Evolutionary conservation across 2,113 vertebrate genomes (phyloP).

Genomic region (Rhagologus leucostigma): DNA sequence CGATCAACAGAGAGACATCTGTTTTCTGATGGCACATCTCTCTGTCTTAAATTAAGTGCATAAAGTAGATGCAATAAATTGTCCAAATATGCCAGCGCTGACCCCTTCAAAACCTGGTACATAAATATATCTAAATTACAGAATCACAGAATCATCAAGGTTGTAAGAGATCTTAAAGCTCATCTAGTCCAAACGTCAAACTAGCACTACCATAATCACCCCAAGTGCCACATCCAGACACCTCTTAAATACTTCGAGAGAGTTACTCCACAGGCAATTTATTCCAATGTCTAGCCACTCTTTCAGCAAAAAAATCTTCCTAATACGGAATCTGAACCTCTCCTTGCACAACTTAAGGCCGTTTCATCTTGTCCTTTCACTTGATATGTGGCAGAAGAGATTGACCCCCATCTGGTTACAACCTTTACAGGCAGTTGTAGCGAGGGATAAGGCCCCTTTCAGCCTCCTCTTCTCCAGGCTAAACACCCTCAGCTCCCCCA

Average conservation of each 20-base stretch:
- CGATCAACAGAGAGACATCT: neutral
- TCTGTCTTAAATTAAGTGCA: neutral
- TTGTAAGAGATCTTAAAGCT: neutral
- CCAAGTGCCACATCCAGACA: neutral
- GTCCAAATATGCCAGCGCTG: neutral
- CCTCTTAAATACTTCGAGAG: neutral
- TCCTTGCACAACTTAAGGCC: neutral
- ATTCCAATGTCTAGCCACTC: neutral
- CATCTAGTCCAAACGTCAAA: neutral
- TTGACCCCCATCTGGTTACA: neutral
- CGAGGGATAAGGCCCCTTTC: neutral
- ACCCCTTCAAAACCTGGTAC: neutral
- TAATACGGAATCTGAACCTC: neutral
- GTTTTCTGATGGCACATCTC: neutral
- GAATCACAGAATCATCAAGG: neutral
- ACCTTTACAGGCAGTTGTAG: neutral
- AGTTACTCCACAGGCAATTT: neutral
- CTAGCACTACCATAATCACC: neutral
- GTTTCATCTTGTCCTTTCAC: neutral
- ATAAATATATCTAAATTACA: neutral
- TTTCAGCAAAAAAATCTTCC: neutral
- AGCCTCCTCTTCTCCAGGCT: neutral
- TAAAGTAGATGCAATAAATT: neutral
- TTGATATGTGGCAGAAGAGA: accelerated
- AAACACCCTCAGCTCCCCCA: neutral